A percentile compares a stretch with the other conserved stretches of the same genome.
These are phyloP conservation scores for Acanthis flammea DNA, from an alignment of 2,797 vertebrate genomes.

Conservation along the genomic window DNA sequence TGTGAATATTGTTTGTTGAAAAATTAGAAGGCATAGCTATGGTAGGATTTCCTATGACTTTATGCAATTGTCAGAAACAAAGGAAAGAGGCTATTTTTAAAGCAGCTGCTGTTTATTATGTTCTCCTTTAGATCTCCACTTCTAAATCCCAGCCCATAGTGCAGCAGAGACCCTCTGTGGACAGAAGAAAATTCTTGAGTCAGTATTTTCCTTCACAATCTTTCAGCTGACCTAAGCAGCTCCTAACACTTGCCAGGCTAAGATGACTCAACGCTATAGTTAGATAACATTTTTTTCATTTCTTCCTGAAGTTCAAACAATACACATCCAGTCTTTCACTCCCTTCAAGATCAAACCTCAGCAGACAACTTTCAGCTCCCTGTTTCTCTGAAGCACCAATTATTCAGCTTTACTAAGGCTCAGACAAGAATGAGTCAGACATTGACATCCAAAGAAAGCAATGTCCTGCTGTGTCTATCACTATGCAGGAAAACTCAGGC, in stretches of 20 bases:
- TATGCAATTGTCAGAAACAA: neutral
- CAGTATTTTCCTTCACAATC: neutral
- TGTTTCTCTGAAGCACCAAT: neutral
- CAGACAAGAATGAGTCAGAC: neutral
- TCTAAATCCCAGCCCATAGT: neutral
- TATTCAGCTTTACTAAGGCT: neutral
- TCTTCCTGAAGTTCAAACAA: neutral
- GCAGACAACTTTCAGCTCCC: neutral
- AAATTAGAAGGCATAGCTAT: neutral
- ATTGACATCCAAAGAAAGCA: neutral
- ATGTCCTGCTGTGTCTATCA: neutral
- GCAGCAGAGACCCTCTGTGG: neutral
- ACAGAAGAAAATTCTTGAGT: neutral
- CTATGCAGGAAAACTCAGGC: neutral
- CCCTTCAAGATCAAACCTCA: neutral
- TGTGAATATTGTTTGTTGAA: neutral
- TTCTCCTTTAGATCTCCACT: neutral
- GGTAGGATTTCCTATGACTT: neutral
- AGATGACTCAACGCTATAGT: neutral
- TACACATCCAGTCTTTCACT: neutral
- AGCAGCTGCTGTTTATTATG: neutral
- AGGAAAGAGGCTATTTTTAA: neutral
- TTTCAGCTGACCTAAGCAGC: slow-evolving; percentile 5
- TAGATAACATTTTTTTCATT: slow-evolving; percentile 17
- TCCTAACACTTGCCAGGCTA: neutral